Evolutionary conservation across 2,797 vertebrate genomes (phyloP).

Genomic region (Glyptemys insculpta): DNA sequence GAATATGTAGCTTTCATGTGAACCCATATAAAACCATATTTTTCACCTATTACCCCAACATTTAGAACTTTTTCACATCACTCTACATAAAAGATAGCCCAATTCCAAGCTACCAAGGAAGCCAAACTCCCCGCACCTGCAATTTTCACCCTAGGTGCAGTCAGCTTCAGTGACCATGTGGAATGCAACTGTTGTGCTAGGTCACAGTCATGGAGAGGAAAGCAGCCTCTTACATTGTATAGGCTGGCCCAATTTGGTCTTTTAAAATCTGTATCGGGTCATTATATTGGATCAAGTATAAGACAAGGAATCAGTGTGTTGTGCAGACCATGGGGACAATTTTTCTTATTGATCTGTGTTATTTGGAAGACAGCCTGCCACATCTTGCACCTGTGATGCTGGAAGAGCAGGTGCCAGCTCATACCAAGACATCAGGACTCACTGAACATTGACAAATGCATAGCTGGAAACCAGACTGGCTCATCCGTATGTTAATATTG

Average conservation of each 20-base stretch:
- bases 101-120: neutral
- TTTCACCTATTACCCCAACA: slow-evolving; percentile 18
- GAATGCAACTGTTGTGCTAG: neutral
- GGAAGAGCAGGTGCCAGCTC: no score
- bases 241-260: neutral
- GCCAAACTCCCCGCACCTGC: neutral
- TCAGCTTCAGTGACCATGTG: neutral
- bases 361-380: neutral
- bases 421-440: no score
- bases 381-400: no score
- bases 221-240: neutral
- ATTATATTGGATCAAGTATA: slow-evolving; percentile 6
- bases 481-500: no score
- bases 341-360: slow-evolving; percentile 23
- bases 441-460: no score
- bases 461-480: no score
- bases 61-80: neutral
- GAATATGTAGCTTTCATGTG: neutral
- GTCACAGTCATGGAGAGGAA: neutral
- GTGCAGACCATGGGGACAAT: slow-evolving; percentile 14
- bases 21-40: neutral
- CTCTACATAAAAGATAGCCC: neutral
- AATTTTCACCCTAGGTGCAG: neutral
- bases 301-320: slow-evolving; percentile 29
- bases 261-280: neutral